Evolutionary conservation across 1,140 invertebrate species (phyloP).

Genomic region (Sycophaga agraensis): DNA sequence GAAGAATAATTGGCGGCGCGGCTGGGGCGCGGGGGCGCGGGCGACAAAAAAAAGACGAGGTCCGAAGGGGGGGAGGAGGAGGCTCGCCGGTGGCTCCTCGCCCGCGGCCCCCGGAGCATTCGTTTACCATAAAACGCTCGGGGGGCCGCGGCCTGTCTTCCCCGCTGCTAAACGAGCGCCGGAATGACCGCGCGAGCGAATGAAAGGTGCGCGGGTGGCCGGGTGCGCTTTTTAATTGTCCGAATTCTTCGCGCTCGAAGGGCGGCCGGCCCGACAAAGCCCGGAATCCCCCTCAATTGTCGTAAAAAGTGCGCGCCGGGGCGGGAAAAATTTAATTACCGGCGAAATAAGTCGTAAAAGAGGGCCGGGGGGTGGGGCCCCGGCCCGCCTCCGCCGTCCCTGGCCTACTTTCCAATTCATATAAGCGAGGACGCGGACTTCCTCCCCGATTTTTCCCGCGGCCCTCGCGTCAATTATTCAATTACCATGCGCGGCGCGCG

Average conservation of each 20-base stretch:
- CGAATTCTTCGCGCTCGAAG: conserved; percentile 20
- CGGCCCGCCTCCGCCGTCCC: background rate
- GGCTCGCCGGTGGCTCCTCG: too few relatives aligned
- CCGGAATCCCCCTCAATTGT: conserved; percentile 12
- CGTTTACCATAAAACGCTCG: conserved; percentile 8
- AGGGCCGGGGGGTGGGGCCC: too few relatives aligned
- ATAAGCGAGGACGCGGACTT: too few relatives aligned
- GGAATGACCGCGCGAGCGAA: background rate
- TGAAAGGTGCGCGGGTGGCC: background rate
- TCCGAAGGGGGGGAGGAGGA: too few relatives aligned
- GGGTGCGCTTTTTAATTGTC: conserved; percentile 24
- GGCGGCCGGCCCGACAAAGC: too few relatives aligned
- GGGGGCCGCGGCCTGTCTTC: background rate
- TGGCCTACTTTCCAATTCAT: conserved; percentile 19
- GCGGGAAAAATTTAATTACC: conserved; percentile 26
- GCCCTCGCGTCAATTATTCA: conserved; percentile 2
- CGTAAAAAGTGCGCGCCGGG: background rate
- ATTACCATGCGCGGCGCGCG: background rate
- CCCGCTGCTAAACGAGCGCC: background rate
- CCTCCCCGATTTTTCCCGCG: background rate
- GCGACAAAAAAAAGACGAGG: background rate
- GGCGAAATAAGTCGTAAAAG: conserved; percentile 22
- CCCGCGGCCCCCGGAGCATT: background rate
- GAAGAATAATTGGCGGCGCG: conserved; percentile 4
- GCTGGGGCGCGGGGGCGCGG: background rate